These are phyloP conservation scores for Enteromius paludinosus DNA, from an alignment of 2,797 vertebrate species.

Conservation along the genomic window DNA sequence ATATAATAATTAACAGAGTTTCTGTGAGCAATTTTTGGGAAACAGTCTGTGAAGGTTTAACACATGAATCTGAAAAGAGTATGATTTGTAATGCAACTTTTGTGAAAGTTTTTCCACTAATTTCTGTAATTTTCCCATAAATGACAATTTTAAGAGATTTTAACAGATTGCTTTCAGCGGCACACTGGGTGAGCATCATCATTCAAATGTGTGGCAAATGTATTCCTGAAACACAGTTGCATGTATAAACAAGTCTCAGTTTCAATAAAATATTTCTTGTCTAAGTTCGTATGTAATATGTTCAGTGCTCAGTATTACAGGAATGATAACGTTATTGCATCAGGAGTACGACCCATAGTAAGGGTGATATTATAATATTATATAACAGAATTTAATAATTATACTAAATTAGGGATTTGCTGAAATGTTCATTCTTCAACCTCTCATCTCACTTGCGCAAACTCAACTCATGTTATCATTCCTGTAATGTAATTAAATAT, in stretches of 20 bases:
- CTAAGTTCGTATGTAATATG: not conserved
- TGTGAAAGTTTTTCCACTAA: not conserved
- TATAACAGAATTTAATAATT: not conserved
- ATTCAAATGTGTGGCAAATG: constrained; percentile 9
- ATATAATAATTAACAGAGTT: constrained; percentile 12
- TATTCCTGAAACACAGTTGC: constrained; percentile 6
- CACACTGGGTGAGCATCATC: constrained; percentile 14
- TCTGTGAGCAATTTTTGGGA: not conserved
- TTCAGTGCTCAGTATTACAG: not conserved
- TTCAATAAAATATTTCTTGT: not conserved
- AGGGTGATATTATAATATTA: not conserved
- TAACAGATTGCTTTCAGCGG: constrained; percentile 17
- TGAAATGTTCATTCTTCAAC: not conserved
- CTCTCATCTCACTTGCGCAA: not conserved
- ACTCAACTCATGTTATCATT: not conserved
- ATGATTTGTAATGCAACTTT: not conserved
- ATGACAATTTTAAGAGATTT: constrained; percentile 13
- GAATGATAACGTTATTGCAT: no score
- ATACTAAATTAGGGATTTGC: not conserved
- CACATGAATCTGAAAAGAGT: not conserved
- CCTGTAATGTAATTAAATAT: not conserved
- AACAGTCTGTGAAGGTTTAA: not conserved
- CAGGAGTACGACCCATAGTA: not conserved
- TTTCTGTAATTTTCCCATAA: not conserved
- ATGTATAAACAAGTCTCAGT: not conserved